phyloP scores from a whole-genome alignment of 2,113 vertebrate genomes.

The Ailuropoda melanoleuca region DNA sequence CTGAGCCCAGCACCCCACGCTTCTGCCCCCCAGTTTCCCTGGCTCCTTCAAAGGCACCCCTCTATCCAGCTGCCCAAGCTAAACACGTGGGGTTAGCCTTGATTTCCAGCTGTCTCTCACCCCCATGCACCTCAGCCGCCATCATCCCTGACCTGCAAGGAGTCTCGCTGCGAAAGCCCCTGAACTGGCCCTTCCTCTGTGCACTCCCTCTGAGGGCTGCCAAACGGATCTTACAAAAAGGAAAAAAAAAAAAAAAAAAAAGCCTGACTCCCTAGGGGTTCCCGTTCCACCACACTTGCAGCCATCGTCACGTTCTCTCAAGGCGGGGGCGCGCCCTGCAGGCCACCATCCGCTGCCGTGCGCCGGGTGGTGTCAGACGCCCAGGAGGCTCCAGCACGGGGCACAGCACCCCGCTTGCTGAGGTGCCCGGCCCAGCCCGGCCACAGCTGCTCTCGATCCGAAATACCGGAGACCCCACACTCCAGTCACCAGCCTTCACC shows the following conservation, averaged over 20 bases:
- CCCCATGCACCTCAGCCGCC: background rate
- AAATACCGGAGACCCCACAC: background rate
- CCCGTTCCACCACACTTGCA: background rate
- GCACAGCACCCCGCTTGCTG: background rate
- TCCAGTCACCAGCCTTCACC: background rate
- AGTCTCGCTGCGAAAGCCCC: background rate
- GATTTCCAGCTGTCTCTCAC: rapidly evolving
- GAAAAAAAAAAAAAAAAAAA: background rate
- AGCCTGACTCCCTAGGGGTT: background rate
- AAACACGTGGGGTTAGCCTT: background rate
- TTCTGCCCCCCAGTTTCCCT: background rate
- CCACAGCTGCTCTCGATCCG: background rate
- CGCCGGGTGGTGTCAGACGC: background rate
- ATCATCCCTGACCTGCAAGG: background rate
- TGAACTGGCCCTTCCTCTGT: background rate
- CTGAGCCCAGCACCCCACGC: background rate
- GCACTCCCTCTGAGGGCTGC: no score
- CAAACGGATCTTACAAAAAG: background rate
- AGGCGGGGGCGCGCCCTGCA: background rate
- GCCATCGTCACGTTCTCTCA: background rate
- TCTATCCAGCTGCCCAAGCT: no score
- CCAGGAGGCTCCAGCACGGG: background rate
- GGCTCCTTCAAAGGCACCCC: background rate
- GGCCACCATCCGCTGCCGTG: background rate
- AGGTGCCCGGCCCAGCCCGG: background rate